Base-by-base conservation (phyloP, 1,140 invertebrate species). In the Eriocheir sinensis region DNA sequence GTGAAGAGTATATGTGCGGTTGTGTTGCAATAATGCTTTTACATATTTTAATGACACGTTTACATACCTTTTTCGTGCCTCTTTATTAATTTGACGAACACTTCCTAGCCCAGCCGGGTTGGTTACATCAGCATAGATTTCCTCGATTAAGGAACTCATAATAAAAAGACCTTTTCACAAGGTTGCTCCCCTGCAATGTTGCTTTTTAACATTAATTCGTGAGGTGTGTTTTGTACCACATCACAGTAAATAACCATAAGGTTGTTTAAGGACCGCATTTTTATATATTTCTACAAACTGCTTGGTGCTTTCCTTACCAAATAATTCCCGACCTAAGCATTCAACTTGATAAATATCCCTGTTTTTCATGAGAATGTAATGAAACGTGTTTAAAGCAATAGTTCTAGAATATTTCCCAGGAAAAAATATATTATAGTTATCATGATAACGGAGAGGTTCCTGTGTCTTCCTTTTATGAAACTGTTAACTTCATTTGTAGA, bases 361-460 rank as follows among this genome's bases (percentile, higher is more conserved):
- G 27, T 81, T 81, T 81, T 81, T 81, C 80, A 81, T 81, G 21
- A 81, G 80, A 30, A 81, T 81, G 80, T 81, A 81, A 81, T 81
- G 80, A 6, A 21, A 81, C 4, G 21, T 27, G 27, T 27, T 81
- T 81, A 81, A 36, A 81, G 60, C 27, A 81, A 81, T 81, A 8
- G 80, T 81, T 81, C 80, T n/a, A 21, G 80, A 4, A 81, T 81
- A 81, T 27, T 81, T 81, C 21, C 80, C 80, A 21, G 80, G 34
- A 81, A 81, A 81, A 81, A 36, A 81, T 3, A 81, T 8, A 81
- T 81, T 36, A 3, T n/a, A 27, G 34, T 36, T 81, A 81, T 81
- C n/a, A 81, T 30, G 3, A 81, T 81, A 81, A 81, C 80, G 8
- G 21, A 81, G 3, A 81, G 80, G 34, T 81, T 81, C 21, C n/a